phyloP scores from a whole-genome alignment of 2,113 vertebrate genomes.

The Cryptotis parvus region DNA sequence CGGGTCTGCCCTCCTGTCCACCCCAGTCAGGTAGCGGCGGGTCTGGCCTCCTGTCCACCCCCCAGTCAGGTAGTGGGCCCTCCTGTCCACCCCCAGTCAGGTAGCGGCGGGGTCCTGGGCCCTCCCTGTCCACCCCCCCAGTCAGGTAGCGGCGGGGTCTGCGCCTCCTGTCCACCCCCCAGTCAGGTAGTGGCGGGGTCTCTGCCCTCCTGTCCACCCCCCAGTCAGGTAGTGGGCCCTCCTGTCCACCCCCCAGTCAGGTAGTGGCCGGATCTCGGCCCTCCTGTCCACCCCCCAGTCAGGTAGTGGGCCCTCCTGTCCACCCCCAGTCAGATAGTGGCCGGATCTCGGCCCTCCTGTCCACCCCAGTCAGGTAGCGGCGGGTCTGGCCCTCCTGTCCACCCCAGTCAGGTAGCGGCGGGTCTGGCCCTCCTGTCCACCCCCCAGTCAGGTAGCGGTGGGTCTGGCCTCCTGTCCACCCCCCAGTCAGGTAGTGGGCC shows the following conservation, averaged over 20 bases:
- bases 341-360: no score
- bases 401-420: slow-evolving; percentile 93
- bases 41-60: no score
- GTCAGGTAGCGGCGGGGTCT: slow-evolving; percentile 89
- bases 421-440: no score
- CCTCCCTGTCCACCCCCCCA: slow-evolving; percentile 84
- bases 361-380: slow-evolving; percentile 93
- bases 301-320: slow-evolving; percentile 84
- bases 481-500: no score
- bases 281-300: slow-evolving; percentile 88
- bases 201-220: slow-evolving; percentile 48
- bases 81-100: no score
- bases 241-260: slow-evolving; percentile 90
- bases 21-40: fast-evolving
- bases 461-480: no score
- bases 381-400: no score
- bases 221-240: slow-evolving; percentile 92
- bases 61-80: no score
- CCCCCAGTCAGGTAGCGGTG: slow-evolving; percentile 93
- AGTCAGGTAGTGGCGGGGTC: slow-evolving; percentile 92
- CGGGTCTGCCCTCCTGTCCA: no score
- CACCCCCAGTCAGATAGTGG: slow-evolving; percentile 93
- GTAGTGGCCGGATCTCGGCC: slow-evolving; percentile 80
- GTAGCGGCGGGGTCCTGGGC: no score
- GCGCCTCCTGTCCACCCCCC: slow-evolving; percentile 76